Evolutionary conservation across 2,797 vertebrate genomes (phyloP).

Genomic region (Eidolon dupreanum): DNA sequence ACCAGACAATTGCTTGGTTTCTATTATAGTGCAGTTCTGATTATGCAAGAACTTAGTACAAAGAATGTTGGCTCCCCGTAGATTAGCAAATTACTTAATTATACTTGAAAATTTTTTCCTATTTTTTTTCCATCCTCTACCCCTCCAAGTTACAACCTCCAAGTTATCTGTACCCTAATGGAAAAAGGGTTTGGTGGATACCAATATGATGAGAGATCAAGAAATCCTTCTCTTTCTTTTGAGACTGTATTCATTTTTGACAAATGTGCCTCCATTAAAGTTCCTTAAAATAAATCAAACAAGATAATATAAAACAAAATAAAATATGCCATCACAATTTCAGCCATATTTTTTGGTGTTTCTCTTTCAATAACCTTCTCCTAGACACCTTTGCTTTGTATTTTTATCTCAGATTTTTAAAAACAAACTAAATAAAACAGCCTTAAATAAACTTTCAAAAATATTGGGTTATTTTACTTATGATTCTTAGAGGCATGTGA

Average conservation of each 20-base stretch:
- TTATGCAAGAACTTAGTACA: not conserved
- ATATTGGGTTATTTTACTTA: conserved; percentile 59
- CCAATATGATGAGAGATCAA: not conserved
- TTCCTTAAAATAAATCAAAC: conserved; percentile 34
- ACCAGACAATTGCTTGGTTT: not conserved
- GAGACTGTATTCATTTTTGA: not conserved
- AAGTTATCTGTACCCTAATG: not conserved
- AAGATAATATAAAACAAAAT: not conserved
- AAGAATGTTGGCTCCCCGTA: not conserved
- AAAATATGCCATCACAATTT: not conserved
- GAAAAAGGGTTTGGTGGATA: not conserved
- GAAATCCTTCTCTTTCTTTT: not conserved
- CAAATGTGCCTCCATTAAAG: not conserved
- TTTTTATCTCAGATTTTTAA: conserved; percentile 12
- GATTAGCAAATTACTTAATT: conserved; percentile 38
- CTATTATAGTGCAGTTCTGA: not conserved
- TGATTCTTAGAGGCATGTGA: conserved; percentile 44
- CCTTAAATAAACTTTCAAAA: conserved; percentile 19
- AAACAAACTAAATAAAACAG: not conserved
- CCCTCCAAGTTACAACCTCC: not conserved
- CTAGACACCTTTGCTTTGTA: conserved; percentile 13
- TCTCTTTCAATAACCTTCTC: conserved; percentile 35
- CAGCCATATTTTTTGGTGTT: not conserved
- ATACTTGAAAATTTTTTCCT: not conserved
- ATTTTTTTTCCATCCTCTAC: not conserved